phyloP scores from a whole-genome alignment of 2,113 vertebrate species.

The Apus apus region DNA sequence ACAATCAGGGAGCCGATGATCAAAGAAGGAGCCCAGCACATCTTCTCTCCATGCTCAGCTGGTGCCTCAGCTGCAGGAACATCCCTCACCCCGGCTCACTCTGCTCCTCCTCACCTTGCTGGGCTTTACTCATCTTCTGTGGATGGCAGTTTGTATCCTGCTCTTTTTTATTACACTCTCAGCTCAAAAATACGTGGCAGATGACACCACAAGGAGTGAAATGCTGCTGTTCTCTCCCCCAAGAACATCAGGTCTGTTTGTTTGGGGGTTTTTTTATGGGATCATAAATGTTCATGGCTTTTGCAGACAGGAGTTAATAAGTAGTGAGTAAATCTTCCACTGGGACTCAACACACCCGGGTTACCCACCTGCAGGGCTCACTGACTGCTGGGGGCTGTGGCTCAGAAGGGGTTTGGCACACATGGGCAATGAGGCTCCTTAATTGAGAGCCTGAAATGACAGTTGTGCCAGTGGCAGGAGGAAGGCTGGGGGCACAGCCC shows the following conservation, averaged over 20 bases:
- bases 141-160: not conserved
- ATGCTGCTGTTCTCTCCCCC: not conserved
- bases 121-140: not conserved
- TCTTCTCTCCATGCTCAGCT: not conserved
- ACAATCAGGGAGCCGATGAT: accelerated
- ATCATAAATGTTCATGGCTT: not conserved
- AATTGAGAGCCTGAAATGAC: not conserved
- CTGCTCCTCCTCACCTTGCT: not conserved
- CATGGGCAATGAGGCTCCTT: accelerated
- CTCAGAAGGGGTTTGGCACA: not conserved
- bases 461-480: not conserved
- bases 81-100: not conserved
- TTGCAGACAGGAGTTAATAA: not conserved
- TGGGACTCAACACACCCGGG: accelerated
- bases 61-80: not conserved
- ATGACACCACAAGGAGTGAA: not conserved
- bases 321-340: not conserved
- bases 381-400: accelerated
- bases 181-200: not conserved
- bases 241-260: not conserved
- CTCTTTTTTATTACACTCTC: not conserved
- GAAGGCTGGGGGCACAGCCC: not conserved
- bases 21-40: not conserved
- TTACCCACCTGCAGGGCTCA: not conserved
- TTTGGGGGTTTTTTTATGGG: not conserved